Percentiles rank a stretch among this genome's conserved stretches.
Conservation (phyloP, 2,888 invertebrate genomes). For the Nineta flava region DNA sequence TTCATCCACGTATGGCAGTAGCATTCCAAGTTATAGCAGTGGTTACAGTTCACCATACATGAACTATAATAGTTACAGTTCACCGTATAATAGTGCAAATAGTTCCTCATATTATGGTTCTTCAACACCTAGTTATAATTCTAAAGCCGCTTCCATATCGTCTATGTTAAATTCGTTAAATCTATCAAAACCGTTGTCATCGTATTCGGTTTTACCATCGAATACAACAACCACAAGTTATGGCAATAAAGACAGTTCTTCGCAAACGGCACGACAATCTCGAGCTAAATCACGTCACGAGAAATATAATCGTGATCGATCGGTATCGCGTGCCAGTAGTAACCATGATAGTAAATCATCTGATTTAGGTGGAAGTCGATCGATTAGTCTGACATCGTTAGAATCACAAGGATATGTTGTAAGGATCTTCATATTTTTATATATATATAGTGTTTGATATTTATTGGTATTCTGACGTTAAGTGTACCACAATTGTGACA, state of each 20-base stretch:
- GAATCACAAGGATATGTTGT: conserved; percentile 77
- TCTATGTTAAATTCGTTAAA: background rate
- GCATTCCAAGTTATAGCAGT: too few relatives aligned
- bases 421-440: too few relatives aligned
- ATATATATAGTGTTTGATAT: too few relatives aligned
- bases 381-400: conserved; percentile 49
- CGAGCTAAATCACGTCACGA: background rate
- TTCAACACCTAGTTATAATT: background rate
- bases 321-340: conserved; percentile 3
- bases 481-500: too few relatives aligned
- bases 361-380: conserved; percentile 31
- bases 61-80: conserved; percentile 1
- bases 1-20: too few relatives aligned
- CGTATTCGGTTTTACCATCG: background rate
- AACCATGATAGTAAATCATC: background rate
- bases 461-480: too few relatives aligned
- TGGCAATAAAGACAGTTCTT: background rate
- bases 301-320: conserved; percentile 9
- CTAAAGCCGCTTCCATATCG: background rate
- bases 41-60: background rate
- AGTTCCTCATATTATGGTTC: background rate
- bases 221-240: background rate
- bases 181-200: background rate
- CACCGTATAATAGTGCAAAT: conserved; percentile 4
- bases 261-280: background rate